Base-by-base conservation (phyloP, 1,140 invertebrate genomes). In the Drosophila mayri region DNA sequence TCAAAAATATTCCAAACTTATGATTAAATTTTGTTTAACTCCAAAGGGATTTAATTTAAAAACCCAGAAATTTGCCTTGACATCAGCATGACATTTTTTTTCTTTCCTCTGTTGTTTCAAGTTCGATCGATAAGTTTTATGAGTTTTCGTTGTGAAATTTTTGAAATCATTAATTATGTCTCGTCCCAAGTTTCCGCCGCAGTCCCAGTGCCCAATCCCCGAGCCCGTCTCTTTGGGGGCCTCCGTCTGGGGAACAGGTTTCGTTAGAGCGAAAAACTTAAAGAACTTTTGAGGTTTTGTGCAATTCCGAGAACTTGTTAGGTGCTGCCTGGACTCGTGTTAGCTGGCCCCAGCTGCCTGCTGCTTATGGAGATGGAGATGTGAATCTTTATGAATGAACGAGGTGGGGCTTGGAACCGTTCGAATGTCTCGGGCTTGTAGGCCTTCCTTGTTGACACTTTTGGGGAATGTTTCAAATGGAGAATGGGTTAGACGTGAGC, bases 111-210 rank as follows among this genome's bases (percentile, higher is more conserved):
- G 62, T 54, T 44, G 55, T 55, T 60, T 61, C 38, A 49, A 41
- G 55, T 41, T 38, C 52, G 57, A 88, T 88, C 79, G 76, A 88
- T 88, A 82, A 66, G 63, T 59, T 79, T 79, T 76, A 64, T 72
- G 70, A 79, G 59, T 72, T 79, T 76, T 75, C 47, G 54, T 78
- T 72, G 68, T 82, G 76, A 84, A 83, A 83, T 84, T 80, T 84
- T 84, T 73, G 47, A 67, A 88, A 80, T 87, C 84, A 87, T 87
- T 88, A 87, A 88, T 88, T 80, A 87, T 79, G 79, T 74, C 46
- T 40, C 44, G 30, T 28, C 46, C 32, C 25, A 28, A 41, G 59
- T 54, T 41, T 52, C 32, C 35, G 47, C 64, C 32, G 3, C 54
- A 55, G 54, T 37, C 32, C 32, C 52, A 35, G 20, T 11, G 20